Evolutionary conservation across 1,140 invertebrate genomes (phyloP).

Genomic region (Harpegnathos saltator): DNA sequence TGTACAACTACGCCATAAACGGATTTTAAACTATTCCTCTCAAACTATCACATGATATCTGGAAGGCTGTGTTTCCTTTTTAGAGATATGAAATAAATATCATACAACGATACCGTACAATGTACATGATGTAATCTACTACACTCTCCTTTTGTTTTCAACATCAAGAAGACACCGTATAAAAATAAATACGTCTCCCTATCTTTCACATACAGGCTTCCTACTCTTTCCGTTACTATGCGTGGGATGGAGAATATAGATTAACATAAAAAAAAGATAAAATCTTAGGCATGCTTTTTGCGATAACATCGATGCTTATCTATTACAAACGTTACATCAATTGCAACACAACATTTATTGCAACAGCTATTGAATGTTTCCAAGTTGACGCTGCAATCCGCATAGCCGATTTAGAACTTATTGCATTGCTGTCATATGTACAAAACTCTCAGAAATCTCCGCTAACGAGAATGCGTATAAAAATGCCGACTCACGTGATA

Average conservation of each 20-base stretch:
- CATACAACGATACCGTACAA: conserved; percentile 22
- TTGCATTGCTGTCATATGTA: no score
- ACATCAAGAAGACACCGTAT: conserved; percentile 45
- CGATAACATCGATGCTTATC: no score
- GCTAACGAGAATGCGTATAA: no score
- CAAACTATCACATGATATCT: conserved; percentile 29
- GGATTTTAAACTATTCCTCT: conserved; percentile 16
- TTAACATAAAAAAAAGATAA: no score
- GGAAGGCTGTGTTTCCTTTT: conserved; percentile 29
- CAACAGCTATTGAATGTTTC: no score
- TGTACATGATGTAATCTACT: conserved; percentile 18
- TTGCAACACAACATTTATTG: no score
- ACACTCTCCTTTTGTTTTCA: conserved; percentile 7
- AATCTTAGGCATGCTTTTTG: no score
- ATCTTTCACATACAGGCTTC: conserved; percentile 20
- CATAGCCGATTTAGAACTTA: no score
- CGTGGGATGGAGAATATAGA: neutral
- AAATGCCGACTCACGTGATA: no score
- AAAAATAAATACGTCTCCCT: conserved; percentile 52
- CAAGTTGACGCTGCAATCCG: no score
- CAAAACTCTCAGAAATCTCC: no score
- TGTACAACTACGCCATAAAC: conserved; percentile 21
- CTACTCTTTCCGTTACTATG: neutral
- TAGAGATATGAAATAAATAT: conserved; percentile 48
- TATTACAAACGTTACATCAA: no score